Evolutionary conservation across 2,113 vertebrate species (phyloP).

Genomic region (Urocolius indicus): DNA sequence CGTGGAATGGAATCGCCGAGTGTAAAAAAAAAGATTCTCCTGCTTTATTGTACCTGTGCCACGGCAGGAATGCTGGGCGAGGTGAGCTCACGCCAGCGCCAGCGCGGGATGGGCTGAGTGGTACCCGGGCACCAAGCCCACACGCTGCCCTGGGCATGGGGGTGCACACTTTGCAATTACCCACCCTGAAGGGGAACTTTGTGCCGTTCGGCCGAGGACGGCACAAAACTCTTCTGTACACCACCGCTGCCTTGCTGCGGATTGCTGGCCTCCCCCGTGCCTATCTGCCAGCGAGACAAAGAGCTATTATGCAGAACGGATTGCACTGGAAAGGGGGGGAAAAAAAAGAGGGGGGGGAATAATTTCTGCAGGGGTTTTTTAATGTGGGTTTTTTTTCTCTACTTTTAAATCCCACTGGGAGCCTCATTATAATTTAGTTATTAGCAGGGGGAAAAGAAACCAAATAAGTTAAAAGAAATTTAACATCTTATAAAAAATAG

Average conservation of each 20-base stretch:
- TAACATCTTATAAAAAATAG: background rate
- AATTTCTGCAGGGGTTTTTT: constrained; percentile 59
- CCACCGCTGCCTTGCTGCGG: background rate
- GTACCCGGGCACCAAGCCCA: rapidly evolving
- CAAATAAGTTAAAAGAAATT: constrained; percentile 74
- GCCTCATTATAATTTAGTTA: constrained; percentile 80
- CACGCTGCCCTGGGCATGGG: rapidly evolving
- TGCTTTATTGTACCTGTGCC: constrained; percentile 68
- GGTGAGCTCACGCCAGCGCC: background rate
- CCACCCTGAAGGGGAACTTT: background rate
- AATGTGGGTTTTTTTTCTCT: background rate
- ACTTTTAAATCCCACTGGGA: constrained; percentile 71
- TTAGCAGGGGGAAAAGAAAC: constrained; percentile 51
- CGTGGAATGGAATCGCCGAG: constrained; percentile 71
- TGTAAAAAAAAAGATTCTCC: constrained; percentile 71
- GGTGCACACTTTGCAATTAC: background rate
- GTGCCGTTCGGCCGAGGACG: background rate
- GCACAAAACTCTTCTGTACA: background rate
- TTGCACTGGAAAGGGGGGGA: constrained; percentile 52
- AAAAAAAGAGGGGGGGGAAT: background rate
- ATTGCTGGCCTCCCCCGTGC: constrained; percentile 60
- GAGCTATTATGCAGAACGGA: constrained; percentile 76
- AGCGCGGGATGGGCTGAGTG: background rate
- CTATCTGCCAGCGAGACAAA: constrained; percentile 74
- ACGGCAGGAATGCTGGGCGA: background rate